These are phyloP conservation scores for Cephus rjabovi DNA, from an alignment of 2,888 invertebrate genomes.

Conservation along the genomic window DNA sequence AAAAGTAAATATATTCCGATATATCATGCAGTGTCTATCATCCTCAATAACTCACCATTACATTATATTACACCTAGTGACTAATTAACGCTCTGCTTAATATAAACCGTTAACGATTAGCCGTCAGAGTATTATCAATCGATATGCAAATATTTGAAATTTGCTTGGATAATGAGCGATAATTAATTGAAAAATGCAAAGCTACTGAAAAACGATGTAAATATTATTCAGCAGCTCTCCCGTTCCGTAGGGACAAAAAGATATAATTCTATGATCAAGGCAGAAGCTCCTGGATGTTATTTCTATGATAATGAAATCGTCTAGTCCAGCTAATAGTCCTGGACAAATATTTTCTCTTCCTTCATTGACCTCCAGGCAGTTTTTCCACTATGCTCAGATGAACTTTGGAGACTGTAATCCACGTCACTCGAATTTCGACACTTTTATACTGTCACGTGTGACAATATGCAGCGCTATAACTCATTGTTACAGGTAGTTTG, in stretches of 20 bases:
- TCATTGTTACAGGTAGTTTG: conserved; percentile 27
- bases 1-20: not conserved
- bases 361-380: not conserved
- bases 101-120: not conserved
- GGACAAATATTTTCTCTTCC: not conserved
- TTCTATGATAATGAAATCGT: not conserved
- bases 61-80: not conserved
- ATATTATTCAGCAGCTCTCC: not conserved
- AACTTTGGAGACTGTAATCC: no score
- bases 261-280: not conserved
- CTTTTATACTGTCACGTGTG: not conserved
- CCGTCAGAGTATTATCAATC: not conserved
- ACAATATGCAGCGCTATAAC: not conserved
- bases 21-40: not conserved
- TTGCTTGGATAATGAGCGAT: not conserved
- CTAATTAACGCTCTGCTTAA: not conserved
- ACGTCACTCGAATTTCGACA: no score
- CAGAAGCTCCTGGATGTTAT: not conserved
- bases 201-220: not conserved
- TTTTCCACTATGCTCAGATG: not conserved
- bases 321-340: not conserved
- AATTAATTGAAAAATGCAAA: not conserved
- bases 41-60: not conserved
- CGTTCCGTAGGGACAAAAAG: not conserved
- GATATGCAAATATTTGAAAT: not conserved